These are phyloP conservation scores for Zygogramma bicolorata DNA, from an alignment of 2,888 invertebrate genomes.

Conservation along the genomic window DNA sequence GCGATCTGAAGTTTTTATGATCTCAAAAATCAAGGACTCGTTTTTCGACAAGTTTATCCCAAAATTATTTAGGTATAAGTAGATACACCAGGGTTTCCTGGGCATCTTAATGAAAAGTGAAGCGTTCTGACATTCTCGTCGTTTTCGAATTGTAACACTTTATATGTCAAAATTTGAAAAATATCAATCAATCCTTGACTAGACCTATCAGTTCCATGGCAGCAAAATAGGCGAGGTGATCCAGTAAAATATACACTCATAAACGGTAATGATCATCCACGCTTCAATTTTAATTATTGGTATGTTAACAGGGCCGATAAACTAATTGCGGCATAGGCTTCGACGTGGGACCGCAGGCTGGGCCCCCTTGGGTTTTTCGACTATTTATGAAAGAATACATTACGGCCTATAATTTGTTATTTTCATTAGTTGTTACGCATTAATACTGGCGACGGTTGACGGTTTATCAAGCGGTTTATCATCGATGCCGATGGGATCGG, in stretches of 20 bases:
- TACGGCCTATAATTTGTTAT: conserved; percentile 51
- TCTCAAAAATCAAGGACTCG: too few species aligned
- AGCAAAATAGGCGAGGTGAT: neutral
- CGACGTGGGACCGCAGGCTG: conserved; percentile 43
- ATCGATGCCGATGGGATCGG: conserved; percentile 34
- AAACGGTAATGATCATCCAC: conserved; percentile 22
- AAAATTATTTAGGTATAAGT: too few species aligned
- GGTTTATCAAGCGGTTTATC: conserved; percentile 48
- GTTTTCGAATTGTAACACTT: too few species aligned
- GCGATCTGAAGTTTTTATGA: too few species aligned
- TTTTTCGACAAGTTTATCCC: too few species aligned
- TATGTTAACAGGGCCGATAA: conserved; percentile 44
- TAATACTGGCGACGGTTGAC: conserved; percentile 38
- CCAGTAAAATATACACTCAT: neutral
- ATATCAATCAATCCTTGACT: too few species aligned
- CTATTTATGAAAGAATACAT: conserved; percentile 53
- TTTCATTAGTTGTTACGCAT: conserved; percentile 47
- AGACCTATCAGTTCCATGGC: too few species aligned
- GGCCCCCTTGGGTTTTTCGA: conserved; percentile 45
- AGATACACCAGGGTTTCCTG: too few species aligned
- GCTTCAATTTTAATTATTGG: conserved; percentile 49
- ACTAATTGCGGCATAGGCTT: conserved; percentile 43
- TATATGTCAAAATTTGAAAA: too few species aligned
- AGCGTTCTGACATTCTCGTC: too few species aligned
- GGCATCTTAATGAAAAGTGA: too few species aligned